Evolutionary conservation across 2,113 vertebrate genomes (phyloP), one percentile per base, ranked within the genome.

Genomic region (Ahaetulla prasina): DNA sequence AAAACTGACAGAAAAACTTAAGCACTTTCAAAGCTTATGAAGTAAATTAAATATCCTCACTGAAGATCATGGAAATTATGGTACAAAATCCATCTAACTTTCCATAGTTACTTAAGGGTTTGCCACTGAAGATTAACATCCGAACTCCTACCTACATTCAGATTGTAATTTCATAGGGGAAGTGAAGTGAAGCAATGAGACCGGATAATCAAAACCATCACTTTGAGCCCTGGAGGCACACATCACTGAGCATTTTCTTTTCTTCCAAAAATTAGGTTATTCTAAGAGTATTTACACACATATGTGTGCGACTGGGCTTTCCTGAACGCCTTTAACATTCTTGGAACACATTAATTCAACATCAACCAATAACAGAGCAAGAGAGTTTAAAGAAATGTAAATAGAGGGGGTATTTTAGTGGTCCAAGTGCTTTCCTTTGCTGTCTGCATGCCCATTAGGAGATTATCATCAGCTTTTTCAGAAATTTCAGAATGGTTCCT

Each of bases 331-430:
- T 93, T 96, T 95, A 96, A 85, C 92, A 92, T 93, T 89, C 68
- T 85, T 95, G 91, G 95, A 97, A 96, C 92, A 92, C 95, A 95
- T 96, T 95, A 97, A 97, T 96, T 97, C 54, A 52, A 93, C 94
- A 93, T 95, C 90, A 92, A 93, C 93, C 94, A 95, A 97, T 94
- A 96, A 91, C 84, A 94, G 86, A 91, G 92, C 89, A 92, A 95
- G 95, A 91, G 93, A 95, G 39, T 50, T 68, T 68, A 89, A 80
- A 68, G 30, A 96, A 92, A 94, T 95, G 94, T 96, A 96, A 97
- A 96, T 95, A 96, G 87, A 35, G n/a, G 16, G 14, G 7, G 30
- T n/a, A n/a, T 68, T 68, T 68, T 80, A 80, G 68, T 39, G 68
- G 16, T 80, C 35, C 68, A 39, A 80, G 7, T 84, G 94, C 88